Conservation (phyloP, 2,113 vertebrate species). For the Xiphorhynchus elegans region DNA sequence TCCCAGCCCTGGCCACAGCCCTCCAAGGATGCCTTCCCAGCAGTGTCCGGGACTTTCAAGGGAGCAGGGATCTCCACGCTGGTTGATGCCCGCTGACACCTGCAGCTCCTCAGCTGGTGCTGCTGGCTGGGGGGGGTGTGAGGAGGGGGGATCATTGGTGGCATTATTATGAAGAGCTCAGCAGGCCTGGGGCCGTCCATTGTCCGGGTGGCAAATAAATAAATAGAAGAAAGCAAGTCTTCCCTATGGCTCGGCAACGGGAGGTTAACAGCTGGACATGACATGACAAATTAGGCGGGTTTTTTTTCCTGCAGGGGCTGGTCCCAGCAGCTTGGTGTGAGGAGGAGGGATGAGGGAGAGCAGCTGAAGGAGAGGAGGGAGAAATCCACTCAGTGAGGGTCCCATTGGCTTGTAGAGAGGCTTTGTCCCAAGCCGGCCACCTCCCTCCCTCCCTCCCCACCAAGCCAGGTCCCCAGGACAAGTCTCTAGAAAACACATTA, state of each 20-base stretch:
- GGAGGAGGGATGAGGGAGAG: conserved; percentile 6
- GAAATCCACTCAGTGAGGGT: background rate
- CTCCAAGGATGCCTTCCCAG: background rate
- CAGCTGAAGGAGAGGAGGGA: conserved; percentile 49
- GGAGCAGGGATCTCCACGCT: conserved; percentile 64
- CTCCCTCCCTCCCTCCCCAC: background rate
- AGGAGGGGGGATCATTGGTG: conserved; percentile 74
- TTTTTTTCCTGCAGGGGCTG: conserved; percentile 75
- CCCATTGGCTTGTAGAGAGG: background rate
- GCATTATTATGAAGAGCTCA: conserved; percentile 85
- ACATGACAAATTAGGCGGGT: conserved; percentile 90
- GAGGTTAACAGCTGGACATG: conserved; percentile 95
- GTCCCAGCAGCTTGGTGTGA: conserved; percentile 71
- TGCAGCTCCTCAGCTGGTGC: conserved; percentile 78
- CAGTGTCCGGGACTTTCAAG: conserved; percentile 59
- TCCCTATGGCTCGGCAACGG: conserved; percentile 82
- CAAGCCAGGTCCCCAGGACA: background rate
- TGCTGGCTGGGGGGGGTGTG: conserved; percentile 53
- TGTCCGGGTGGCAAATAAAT: conserved; percentile 89
- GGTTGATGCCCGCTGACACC: conserved; percentile 83
- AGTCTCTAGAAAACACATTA: background rate
- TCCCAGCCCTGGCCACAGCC: conserved; percentile 29
- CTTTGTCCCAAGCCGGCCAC: background rate
- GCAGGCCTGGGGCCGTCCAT: conserved; percentile 81
- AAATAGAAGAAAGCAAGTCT: conserved; percentile 90